phyloP scores from a whole-genome alignment of 2,797 vertebrate species.

The Hylomyscus alleni region DNA sequence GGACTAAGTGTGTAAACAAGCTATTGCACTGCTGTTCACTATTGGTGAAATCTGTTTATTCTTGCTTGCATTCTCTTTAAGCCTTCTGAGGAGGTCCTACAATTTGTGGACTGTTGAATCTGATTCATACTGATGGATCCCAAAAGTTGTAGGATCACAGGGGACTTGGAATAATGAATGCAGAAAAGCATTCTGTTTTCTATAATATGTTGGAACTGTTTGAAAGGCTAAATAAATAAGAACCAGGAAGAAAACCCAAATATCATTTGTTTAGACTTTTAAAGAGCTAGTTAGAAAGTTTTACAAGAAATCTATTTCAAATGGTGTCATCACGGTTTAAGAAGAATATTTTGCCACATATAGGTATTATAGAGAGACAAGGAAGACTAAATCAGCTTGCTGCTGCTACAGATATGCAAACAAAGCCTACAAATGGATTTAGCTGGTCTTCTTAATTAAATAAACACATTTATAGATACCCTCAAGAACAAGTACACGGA shows the following conservation, averaged over 20 bases:
- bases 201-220: conserved; percentile 22
- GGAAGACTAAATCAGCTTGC: conserved; percentile 32
- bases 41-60: not conserved
- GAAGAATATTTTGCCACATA: conserved; percentile 58
- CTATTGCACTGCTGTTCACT: not conserved
- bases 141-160: conserved; percentile 28
- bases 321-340: conserved; percentile 50
- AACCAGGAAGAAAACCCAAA: conserved; percentile 5
- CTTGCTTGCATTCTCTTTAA: conserved; percentile 41
- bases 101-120: conserved; percentile 6
- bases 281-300: conserved; percentile 61
- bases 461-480: conserved; percentile 62
- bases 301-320: conserved; percentile 62
- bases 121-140: conserved; percentile 5
- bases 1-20: conserved; percentile 20
- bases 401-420: conserved; percentile 54
- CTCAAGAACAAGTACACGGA: conserved; percentile 31
- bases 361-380: conserved; percentile 56
- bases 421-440: conserved; percentile 18
- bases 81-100: not conserved
- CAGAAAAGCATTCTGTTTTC: conserved; percentile 51
- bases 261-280: conserved; percentile 58
- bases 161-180: not conserved
- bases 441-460: conserved; percentile 20
- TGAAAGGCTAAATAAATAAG: conserved; percentile 11